Base-by-base conservation (phyloP, 2,113 vertebrate species). In the Elanus axillaris region DNA sequence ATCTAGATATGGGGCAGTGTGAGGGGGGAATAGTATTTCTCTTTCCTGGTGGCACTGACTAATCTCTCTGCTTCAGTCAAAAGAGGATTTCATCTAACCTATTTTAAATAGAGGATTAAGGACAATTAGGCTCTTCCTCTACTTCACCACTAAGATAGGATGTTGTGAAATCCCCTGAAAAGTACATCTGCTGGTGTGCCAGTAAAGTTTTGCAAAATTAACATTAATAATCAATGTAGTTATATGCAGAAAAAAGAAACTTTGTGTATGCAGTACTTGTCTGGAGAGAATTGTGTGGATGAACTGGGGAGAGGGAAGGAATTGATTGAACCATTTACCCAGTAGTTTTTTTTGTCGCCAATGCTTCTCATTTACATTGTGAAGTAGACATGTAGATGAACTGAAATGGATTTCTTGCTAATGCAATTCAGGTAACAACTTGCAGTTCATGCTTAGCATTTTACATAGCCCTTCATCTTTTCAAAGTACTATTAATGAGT, bases 41-140 rank as follows among this genome's bases (percentile, higher is more conserved):
- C 23, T 95, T 96, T 95, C 67, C 89, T 88, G 72, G 77, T 96
- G 74, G 75, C 53, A 38, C 93, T 78, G 75, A 53, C 48, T 97
- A 97, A 98, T 97, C 97, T 90, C 86, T 90, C 87, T 90, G 95
- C 97, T 95, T 96, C 95, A 94, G 92, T 95, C 96, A 76, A 98
- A 98, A 98, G 98, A 98, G 98, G 98, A 98, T 98, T 98, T 98
- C 40, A 77, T 97, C 68, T 93, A 97, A 90, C 97, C 97, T 98
- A 97, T 98, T 98, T 98, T 97, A 96, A 98, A 97, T 89, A 63
- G 67, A 96, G 98, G 97, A 98, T 98, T 98, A 98, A 97, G 96
- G 97, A 95, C 96, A 96, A 91, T 95, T 96, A 97, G 87, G 94
- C 91, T 96, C 74, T 96, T 97, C 94, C 76, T 66, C 42, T 91